Evolutionary conservation across 2,113 vertebrate genomes (phyloP), one percentile per base, ranked within the genome.

Genomic region (Herpetotheres cachinnans): DNA sequence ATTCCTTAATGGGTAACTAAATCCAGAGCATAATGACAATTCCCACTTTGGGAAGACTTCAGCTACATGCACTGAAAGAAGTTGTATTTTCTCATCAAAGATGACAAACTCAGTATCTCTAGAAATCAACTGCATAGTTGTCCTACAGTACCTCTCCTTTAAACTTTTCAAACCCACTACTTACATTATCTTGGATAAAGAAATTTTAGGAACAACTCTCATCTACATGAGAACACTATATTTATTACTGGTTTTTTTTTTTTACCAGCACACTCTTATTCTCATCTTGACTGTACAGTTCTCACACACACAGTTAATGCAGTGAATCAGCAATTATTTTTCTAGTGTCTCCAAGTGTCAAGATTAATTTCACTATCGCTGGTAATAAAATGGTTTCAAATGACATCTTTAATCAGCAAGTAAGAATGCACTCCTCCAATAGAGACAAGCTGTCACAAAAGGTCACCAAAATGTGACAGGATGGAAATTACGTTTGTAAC

Each of bases 341-440:
- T 98, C 98, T 97, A 96, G 96, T 98, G 97, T 97, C 98, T 98
- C 98, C 97, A 98, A 98, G 97, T 98, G 99, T 99, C 99, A 98
- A 98, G 98, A 98, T 99, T 99, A 98, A 99, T 99, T 99, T 99
- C 96, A 97, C 98, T 97, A 97, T 82, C 55, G 76, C 94, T 96
- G 89, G 97, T 99, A 99, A 99, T 99, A 98, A 99, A 98, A 99
- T 99, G 99, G 98, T 99, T 99, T 98, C 98, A 99, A 98, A 98
- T 98, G 99, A 99, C 99, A 99, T 97, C 98, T 99, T 98, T 98
- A 98, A 99, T 99, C 98, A 99, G 98, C 97, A 98, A 98, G 97
- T 97, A 98, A 98, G 98, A 98, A 98, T 96, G 97, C 98, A 97
- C 97, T 98, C 98, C 97, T 98, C 97, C 98, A 98, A 98, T 98